Percentiles rank a stretch among this genome's conserved stretches.
Evolutionary conservation across 2,797 vertebrate genomes (phyloP).

Genomic region (Acipenser oxyrinchus): DNA sequence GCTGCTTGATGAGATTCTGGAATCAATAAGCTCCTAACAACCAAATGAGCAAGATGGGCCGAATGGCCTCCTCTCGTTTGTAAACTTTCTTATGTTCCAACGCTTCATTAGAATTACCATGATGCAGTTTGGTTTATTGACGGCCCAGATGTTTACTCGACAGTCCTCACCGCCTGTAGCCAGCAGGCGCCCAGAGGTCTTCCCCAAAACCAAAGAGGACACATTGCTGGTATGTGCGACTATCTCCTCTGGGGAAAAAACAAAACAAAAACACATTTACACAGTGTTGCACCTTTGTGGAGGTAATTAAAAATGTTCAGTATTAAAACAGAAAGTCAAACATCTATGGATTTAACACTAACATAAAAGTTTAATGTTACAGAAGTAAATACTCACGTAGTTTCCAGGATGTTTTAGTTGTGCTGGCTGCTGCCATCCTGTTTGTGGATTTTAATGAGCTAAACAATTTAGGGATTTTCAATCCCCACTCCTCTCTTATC

Average conservation of each 20-base stretch:
- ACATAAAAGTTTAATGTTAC: background rate
- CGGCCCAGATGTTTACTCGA: conserved; percentile 87
- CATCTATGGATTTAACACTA: background rate
- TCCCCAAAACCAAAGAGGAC: conserved; percentile 78
- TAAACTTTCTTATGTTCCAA: too few species aligned
- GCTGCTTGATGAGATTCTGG: too few species aligned
- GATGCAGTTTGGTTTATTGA: conserved; percentile 92
- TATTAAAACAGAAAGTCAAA: too few species aligned
- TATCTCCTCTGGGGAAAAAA: conserved; percentile 71
- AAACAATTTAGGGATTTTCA: too few species aligned
- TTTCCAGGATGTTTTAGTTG: conserved; percentile 82
- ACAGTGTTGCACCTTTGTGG: background rate
- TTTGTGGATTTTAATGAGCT: background rate
- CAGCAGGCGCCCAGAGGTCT: conserved; percentile 81
- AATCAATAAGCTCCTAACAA: too few species aligned
- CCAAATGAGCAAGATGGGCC: too few species aligned
- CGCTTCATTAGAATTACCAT: conserved; percentile 64
- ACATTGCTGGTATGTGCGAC: conserved; percentile 81
- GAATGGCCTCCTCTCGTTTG: too few species aligned
- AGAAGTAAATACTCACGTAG: conserved; percentile 69
- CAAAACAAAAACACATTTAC: background rate
- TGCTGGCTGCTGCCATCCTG: conserved; percentile 68
- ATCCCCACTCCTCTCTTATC: background rate
- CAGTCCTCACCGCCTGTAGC: conserved; percentile 92
- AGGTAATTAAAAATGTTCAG: background rate